phyloP scores from a whole-genome alignment of 2,113 vertebrate species.

The Epinephelus fuscoguttatus region DNA sequence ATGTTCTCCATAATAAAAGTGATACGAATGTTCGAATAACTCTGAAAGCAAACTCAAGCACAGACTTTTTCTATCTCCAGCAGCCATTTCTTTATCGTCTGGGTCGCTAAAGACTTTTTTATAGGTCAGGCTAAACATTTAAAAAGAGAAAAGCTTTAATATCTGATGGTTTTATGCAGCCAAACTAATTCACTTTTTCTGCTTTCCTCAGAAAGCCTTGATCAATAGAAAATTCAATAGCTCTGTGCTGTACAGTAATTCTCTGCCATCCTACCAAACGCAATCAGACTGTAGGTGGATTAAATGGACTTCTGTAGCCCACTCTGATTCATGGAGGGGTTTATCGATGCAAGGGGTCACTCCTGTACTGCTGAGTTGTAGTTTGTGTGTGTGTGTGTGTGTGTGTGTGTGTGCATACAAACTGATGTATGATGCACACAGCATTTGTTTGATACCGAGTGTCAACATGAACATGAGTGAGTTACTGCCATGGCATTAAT shows the following conservation, averaged over 20 bases:
- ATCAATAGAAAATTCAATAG: constrained; percentile 73
- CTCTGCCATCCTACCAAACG: constrained; percentile 40
- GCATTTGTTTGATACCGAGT: constrained; percentile 17
- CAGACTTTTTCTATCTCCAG: neutral
- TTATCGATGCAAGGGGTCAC: constrained; percentile 42
- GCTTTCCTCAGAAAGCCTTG: constrained; percentile 40
- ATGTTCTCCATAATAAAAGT: constrained; percentile 5
- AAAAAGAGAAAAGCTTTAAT: neutral
- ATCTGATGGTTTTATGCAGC: neutral
- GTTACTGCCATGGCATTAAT: constrained; percentile 3
- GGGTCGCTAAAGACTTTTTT: constrained; percentile 21
- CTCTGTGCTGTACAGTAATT: constrained; percentile 52
- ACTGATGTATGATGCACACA: neutral
- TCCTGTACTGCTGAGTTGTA: constrained; percentile 27
- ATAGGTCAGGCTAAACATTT: constrained; percentile 6
- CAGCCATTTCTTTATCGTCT: neutral
- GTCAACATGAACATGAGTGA: neutral
- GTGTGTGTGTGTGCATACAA: neutral
- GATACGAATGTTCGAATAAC: constrained; percentile 13
- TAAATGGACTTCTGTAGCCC: constrained; percentile 47
- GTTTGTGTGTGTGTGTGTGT: neutral
- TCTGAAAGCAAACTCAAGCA: constrained; percentile 8
- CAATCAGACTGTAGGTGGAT: constrained; percentile 36
- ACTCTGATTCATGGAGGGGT: constrained; percentile 56
- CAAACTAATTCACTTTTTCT: neutral